Evolutionary conservation across 35 echinoderm and acorn worm species (phyloP), one percentile per base, ranked within the genome.

Genomic region (Chiridota heheva): DNA sequence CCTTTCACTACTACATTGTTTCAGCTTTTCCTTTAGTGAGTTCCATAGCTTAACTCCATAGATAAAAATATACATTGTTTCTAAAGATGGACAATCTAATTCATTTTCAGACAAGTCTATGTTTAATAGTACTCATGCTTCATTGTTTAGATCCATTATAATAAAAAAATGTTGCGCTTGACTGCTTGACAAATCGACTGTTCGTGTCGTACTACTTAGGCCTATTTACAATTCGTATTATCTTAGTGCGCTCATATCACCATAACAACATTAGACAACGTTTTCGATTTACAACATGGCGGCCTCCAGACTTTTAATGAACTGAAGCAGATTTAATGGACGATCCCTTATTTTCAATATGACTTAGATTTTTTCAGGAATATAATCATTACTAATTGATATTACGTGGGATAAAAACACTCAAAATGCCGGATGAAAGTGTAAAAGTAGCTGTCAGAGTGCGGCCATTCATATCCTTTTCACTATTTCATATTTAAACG

Each of bases 391-490:
- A 39, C 46, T 64, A 26, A 4, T 18, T 17, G 26, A 75, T 4
- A 75, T 17, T 25, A 7, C n/a, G 20, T 43, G 2, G 37, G 36
- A 3, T 44, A 45, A 17, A 26, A 68, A 7, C 24, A 27, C 24
- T 12, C 47, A 91, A 67, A 5, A 97, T 91, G 88, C 58, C 89
- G 8, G 92, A 73, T 25, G 89, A 97, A 83, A 83, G 84, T 47
- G 94, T 97, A 8, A 97, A 88, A 85, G 94, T 97, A 0, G 94
- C 94, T 7, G 94, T 97, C 3, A 73, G 94, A 34, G 89, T 91
- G 28, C 85, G 94, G 80, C 94, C 94, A 78, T 97, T 97, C 72
- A 97, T 97, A 97, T 97, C 94, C 94, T 97, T 97, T 88, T 82
- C 18, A 71, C 41, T 33, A 34, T 55, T 48, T 13, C 17, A 37